Percentiles rank a stretch among this genome's conserved stretches.
phyloP scores from a whole-genome alignment of 2,797 vertebrate genomes.

The Eremophila alpestris region DNA sequence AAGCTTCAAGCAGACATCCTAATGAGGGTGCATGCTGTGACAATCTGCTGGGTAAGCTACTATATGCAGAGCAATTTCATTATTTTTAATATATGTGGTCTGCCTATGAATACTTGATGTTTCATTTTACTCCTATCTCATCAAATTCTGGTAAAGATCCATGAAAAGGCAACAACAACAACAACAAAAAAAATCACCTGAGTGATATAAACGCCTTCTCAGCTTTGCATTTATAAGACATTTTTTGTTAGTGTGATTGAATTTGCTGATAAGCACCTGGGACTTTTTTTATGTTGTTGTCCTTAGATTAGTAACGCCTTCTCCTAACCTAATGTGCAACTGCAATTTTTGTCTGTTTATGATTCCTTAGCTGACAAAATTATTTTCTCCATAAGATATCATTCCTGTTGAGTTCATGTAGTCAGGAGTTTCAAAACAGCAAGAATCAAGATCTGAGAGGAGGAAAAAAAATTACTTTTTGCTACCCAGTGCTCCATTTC shows the following conservation, averaged over 20 bases:
- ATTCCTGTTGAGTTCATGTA: background rate
- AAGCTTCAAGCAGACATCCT: constrained; percentile 71
- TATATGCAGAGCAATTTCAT: constrained; percentile 71
- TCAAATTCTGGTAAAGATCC: constrained; percentile 60
- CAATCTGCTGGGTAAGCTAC: constrained; percentile 76
- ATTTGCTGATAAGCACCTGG: constrained; percentile 69
- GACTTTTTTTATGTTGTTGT: constrained; percentile 1
- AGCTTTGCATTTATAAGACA: constrained; percentile 41
- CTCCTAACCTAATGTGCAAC: constrained; percentile 21
- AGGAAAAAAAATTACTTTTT: background rate
- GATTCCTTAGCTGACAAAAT: constrained; percentile 45
- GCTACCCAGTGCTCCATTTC: background rate
- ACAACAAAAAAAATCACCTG: background rate
- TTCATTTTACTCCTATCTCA: constrained; percentile 61
- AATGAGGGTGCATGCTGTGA: constrained; percentile 77
- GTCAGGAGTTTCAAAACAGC: background rate
- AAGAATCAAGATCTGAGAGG: background rate
- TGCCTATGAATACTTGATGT: constrained; percentile 56
- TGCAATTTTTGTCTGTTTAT: constrained; percentile 24
- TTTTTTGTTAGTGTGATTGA: constrained; percentile 61
- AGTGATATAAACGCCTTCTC: constrained; percentile 25
- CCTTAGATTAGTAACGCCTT: constrained; percentile 35
- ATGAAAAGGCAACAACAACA: constrained; percentile 11
- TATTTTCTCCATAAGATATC: constrained; percentile 3
- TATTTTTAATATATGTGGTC: constrained; percentile 72